Evolutionary conservation across 2,888 invertebrate genomes (phyloP), one percentile per base, ranked within the genome.

Genomic region (Macrophya annulata): DNA sequence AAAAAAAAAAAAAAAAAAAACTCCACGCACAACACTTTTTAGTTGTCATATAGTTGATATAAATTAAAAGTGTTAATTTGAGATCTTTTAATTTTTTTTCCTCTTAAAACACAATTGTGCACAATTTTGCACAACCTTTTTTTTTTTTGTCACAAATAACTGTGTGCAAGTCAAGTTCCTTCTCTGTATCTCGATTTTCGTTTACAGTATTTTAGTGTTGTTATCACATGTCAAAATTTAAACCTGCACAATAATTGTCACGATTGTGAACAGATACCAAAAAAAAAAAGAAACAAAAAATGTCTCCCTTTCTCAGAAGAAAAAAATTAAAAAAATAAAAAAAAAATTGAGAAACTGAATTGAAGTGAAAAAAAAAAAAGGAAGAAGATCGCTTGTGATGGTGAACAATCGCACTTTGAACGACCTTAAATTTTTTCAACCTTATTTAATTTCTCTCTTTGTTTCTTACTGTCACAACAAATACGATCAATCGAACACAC

Each of bases 11-110:
- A n/a, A n/a, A n/a, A n/a, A n/a, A n/a, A n/a, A n/a, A n/a, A 68
- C 68, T 37, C 0, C 68, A 37, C 68, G 68, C 68, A 68, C 68
- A 68, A 68, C 68, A 68, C 68, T 68, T 31, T 68, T 31, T 37
- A 17, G 31, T 68, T 68, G 31, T 37, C 68, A 68, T 68, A 31
- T 37, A 68, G 37, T 68, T 15, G 37, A 6, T 37, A 0, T 8
- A 0, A 17, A 17, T 17, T 55, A 5, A 1, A 1, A 55, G 4
- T 17, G 17, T 55, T 5, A 55, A 17, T 55, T 55, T 55, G 55
- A 5, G 55, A 10, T 48, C 48, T 12, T 48, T 25, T 21, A 25
- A 12, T 62, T 59, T 59, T 21, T 25, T 25, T 62, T 62, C 9
- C 21, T 25, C 1, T 62, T 3, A 10, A 0, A 2, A 0, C 31